Evolutionary conservation across 2,888 invertebrate genomes (phyloP), one percentile per base, ranked within the genome.

Genomic region (Clistopyga incitator): DNA sequence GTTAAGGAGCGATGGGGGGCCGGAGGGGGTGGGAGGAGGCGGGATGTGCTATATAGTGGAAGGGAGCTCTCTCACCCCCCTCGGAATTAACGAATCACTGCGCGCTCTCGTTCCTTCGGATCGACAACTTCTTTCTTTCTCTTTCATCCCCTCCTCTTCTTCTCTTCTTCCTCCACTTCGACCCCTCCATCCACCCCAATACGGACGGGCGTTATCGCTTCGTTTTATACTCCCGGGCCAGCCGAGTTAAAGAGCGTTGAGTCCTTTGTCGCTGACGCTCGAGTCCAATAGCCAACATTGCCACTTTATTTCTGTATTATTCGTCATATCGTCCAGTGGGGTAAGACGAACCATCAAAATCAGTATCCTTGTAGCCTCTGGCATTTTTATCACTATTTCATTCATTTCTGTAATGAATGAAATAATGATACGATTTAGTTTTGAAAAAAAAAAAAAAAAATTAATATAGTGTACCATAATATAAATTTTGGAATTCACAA

Each of bases 81-180:
- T 81, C 84, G 86, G 87, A 88, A 88, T 88, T 89, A 88, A 87
- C 89, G 88, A 89, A 89, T 89, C 89, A 88, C 88, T 76, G 78
- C 79, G 82, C 50, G 52, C 82, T 84, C 84, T 86, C 85, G 80
- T 86, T 86, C 81, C 85, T 86, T 81, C 86, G 87, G 88, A 87
- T 87, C 87, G 87, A 65, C 85, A 83, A 82, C 83, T 86, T 85
- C 80, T 86, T 84, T 85, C 82, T 85, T 86, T 85, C 84, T 86
- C 81, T 71, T 56, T 67, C 65, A 71, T 52, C 76, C 79, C 82
- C 79, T 56, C 70, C 68, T 61, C 29, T 45, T 61, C 29, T 45
- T 74, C 42, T 34, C 20, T 47, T 61, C 23, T 71, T 52, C 50
- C 56, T 47, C 65, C 65, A 65, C 42, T 78, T 81, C 42, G 34